phyloP scores from a whole-genome alignment of 2,113 vertebrate genomes.

The Sapajus apella region DNA sequence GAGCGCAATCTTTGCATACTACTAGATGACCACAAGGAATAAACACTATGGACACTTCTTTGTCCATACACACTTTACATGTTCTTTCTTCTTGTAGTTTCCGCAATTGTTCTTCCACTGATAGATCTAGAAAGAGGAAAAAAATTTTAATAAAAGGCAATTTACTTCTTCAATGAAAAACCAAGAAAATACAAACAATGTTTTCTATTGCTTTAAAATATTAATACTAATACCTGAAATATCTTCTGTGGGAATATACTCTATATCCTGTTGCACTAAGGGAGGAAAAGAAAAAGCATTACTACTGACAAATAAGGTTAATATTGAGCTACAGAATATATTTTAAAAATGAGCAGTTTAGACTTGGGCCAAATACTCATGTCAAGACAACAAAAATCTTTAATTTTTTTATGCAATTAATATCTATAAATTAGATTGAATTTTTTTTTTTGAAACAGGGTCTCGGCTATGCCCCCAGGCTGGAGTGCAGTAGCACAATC shows the following conservation, averaged over 20 bases:
- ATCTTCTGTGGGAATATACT: constrained; percentile 91
- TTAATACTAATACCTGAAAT: constrained; percentile 89
- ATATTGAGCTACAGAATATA: constrained; percentile 5
- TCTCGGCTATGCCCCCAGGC: too few species aligned
- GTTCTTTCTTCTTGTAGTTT: constrained; percentile 88
- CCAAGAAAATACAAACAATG: not conserved
- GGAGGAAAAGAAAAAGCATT: constrained; percentile 59
- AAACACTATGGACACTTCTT: constrained; percentile 88
- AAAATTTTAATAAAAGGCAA: not conserved
- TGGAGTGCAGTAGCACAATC: too few species aligned
- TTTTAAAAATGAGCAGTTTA: constrained; percentile 15
- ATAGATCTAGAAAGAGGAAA: constrained; percentile 80
- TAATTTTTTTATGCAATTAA: not conserved
- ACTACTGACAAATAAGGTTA: not conserved
- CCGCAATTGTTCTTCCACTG: constrained; percentile 88
- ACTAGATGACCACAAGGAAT: constrained; percentile 89
- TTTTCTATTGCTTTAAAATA: constrained; percentile 18
- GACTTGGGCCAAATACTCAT: not conserved
- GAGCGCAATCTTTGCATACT: constrained; percentile 88
- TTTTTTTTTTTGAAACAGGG: too few species aligned
- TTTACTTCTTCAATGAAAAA: constrained; percentile 18
- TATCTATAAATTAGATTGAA: not conserved
- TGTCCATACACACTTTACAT: constrained; percentile 90
- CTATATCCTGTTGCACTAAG: constrained; percentile 93
- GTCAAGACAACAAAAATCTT: not conserved